phyloP scores from a whole-genome alignment of 30 jellyfish, hydroid and myxozoan species.

The Nemopilema nomurai region DNA sequence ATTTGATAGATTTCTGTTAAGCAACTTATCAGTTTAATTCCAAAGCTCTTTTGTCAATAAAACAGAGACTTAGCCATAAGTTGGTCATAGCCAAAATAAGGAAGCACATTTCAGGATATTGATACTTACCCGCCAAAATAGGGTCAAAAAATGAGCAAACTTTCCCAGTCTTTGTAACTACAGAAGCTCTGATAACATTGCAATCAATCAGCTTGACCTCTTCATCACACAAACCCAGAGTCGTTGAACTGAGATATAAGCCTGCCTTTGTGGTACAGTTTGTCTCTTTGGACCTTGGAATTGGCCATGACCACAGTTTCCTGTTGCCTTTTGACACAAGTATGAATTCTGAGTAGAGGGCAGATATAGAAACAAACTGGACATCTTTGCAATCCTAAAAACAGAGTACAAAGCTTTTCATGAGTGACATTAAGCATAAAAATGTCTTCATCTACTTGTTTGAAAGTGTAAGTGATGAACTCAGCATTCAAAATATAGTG shows the following conservation, averaged over 20 bases:
- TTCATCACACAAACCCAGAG: slow-evolving; percentile 32
- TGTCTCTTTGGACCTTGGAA: slow-evolving; percentile 4
- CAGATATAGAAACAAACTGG: slow-evolving; percentile 38
- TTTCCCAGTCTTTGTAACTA: slow-evolving; percentile 61
- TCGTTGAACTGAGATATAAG: slow-evolving; percentile 27
- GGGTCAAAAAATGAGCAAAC: slow-evolving; percentile 69
- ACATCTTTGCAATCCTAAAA: slow-evolving; percentile 45
- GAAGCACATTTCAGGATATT: too few species aligned
- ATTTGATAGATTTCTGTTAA: too few species aligned
- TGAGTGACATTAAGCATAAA: too few species aligned
- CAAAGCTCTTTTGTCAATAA: neutral
- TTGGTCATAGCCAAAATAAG: neutral
- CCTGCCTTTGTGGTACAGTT: neutral
- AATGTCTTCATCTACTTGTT: too few species aligned
- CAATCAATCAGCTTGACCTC: slow-evolving; percentile 44
- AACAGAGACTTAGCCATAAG: neutral
- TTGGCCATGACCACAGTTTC: slow-evolving; percentile 54
- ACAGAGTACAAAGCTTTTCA: neutral
- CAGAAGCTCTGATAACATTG: slow-evolving; percentile 54
- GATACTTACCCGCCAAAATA: slow-evolving; percentile 55
- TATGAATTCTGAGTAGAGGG: slow-evolving; percentile 54
- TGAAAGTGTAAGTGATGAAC: too few species aligned
- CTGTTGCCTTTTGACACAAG: slow-evolving; percentile 31
- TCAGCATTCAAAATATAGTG: too few species aligned
- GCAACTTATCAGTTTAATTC: too few species aligned